phyloP scores from a whole-genome alignment of 2,797 vertebrate genomes.

The Petrocephalus sullivani region DNA sequence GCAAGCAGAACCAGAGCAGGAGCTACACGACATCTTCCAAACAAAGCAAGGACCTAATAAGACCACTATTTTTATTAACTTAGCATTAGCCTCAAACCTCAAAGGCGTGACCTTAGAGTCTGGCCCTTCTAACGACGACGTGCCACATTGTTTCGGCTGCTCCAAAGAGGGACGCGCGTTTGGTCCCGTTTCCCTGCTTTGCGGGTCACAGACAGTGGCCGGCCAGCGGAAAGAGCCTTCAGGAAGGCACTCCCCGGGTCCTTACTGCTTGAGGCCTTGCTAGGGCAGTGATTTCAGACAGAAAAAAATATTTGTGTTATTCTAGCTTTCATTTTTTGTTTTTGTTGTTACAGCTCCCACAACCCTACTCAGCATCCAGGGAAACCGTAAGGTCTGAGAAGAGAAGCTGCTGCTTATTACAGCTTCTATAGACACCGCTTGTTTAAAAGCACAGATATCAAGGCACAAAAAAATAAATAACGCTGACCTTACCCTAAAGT shows the following conservation, averaged over 20 bases:
- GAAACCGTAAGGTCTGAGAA: constrained; percentile 26
- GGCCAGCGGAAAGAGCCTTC: background rate
- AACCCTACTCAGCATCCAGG: constrained; percentile 34
- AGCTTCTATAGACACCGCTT: constrained; percentile 31
- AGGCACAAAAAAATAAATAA: constrained; percentile 35
- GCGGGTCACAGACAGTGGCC: background rate
- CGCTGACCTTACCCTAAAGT: constrained; percentile 37
- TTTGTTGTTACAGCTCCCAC: constrained; percentile 12
- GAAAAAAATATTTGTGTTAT: constrained; percentile 10
- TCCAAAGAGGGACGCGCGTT: background rate
- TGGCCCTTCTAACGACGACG: background rate
- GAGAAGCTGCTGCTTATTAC: constrained; percentile 29
- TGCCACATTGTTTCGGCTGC: background rate
- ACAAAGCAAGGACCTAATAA: background rate
- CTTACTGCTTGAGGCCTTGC: background rate
- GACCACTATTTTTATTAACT: background rate
- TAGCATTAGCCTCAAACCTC: background rate
- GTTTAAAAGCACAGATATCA: constrained; percentile 39
- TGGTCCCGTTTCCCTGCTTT: background rate
- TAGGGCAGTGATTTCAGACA: background rate
- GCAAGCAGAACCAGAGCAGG: background rate
- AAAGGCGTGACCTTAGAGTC: background rate
- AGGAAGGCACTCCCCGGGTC: background rate
- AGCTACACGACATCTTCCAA: background rate
- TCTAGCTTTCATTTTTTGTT: constrained; percentile 22